Evolutionary conservation across 2,797 vertebrate genomes (phyloP).

Genomic region (Tachyglossus aculeatus): DNA sequence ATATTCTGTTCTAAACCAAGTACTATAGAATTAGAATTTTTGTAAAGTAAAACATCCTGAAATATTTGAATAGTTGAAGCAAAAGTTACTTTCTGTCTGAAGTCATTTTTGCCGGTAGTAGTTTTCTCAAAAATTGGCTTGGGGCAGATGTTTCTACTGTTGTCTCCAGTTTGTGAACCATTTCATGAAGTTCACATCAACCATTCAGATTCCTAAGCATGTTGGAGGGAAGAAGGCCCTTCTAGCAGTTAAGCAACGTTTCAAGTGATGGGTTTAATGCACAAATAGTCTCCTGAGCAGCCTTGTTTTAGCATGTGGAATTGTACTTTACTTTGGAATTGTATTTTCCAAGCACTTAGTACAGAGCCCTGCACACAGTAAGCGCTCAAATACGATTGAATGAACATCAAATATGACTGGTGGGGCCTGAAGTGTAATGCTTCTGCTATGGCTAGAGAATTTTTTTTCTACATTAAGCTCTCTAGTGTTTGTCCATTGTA

Average conservation of each 20-base stretch:
- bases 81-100: background rate
- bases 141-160: background rate
- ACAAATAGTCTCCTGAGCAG: conserved; percentile 24
- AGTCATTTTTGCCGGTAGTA: background rate
- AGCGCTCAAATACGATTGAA: too few relatives aligned
- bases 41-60: background rate
- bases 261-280: conserved; percentile 19
- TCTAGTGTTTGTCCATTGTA: too few relatives aligned
- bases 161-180: background rate
- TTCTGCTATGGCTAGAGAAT: too few relatives aligned
- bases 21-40: too few relatives aligned
- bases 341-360: too few relatives aligned
- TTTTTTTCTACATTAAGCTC: too few relatives aligned
- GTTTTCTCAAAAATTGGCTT: background rate
- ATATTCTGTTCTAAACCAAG: too few relatives aligned
- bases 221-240: background rate
- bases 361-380: too few relatives aligned
- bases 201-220: background rate
- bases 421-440: too few relatives aligned
- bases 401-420: too few relatives aligned
- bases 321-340: too few relatives aligned
- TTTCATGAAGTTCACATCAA: background rate
- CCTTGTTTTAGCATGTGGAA: background rate
- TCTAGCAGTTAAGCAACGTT: conserved; percentile 8
- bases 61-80: background rate